Evolutionary conservation across 2,888 invertebrate species (phyloP), one percentile per base, ranked within the genome.

Genomic region (Diogma glabrata): DNA sequence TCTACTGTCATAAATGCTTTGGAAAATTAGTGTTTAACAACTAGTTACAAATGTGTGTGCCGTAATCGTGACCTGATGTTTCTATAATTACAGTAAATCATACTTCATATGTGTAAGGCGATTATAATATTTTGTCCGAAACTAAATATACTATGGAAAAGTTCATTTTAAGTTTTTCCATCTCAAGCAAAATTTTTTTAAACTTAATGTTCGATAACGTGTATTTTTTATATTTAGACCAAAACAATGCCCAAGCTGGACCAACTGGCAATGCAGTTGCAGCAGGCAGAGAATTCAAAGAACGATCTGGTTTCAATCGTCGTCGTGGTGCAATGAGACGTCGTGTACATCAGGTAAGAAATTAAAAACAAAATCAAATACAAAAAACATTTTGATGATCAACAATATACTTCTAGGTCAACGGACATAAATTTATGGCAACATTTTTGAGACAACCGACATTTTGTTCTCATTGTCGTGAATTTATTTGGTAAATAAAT

Each of bases 401-500:
- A n/a, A 24, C 23, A 22, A 16, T 46, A 23, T 38, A 14, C 7
- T 51, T 56, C 23, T 46, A 70, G 70, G 81, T 84, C 58, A 95
- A 90, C 73, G 97, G 96, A 47, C 99, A 99, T 79, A 99, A 99
- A 76, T 99, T 99, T 75, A 97, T 99, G 97, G 97, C 97, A 58
- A 96, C 97, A 57, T 95, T 94, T 74, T 81, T 99, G 63, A 82
- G 94, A 50, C 99, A 99, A 73, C 97, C 97, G 59, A 97, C 97
- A 61, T 99, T 99, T 77, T 99, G 99, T 79, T 95, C 95, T 66
- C 94, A 96, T 75, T 99, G 99, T 76, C 84, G 89, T 61, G 95
- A 96, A 74, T 99, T 99, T 73, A 97, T 99, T 70, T 97, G 97
- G 97, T 93, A 71, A 75, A 79, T 72, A 45, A 49, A 49, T 23